Conservation (phyloP, 2,797 vertebrate species). For the Pampus argenteus region DNA sequence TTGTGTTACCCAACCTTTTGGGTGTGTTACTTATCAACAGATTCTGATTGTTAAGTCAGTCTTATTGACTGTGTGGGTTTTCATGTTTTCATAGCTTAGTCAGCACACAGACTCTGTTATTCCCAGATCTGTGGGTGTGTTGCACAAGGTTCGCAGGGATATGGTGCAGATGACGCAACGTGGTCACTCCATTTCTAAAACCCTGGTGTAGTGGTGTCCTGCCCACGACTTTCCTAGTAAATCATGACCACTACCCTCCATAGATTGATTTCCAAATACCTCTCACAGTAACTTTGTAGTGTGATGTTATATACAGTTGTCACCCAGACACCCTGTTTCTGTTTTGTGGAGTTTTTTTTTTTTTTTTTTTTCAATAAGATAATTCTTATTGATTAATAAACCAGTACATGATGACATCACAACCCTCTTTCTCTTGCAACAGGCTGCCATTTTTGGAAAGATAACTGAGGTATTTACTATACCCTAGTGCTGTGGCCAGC, state of each 20-base stretch:
- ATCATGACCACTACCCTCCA: conserved; percentile 16
- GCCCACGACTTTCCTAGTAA: conserved; percentile 45
- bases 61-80: conserved; percentile 54
- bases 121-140: conserved; percentile 67
- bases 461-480: conserved; percentile 87
- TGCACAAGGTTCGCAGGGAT: conserved; percentile 63
- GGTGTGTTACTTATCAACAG: conserved; percentile 40
- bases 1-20: conserved; percentile 46
- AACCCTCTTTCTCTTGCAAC: conserved; percentile 76
- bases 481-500: conserved; percentile 61
- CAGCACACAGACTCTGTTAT: conserved; percentile 63
- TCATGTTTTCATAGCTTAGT: conserved; percentile 60
- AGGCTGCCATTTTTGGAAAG: conserved; percentile 87
- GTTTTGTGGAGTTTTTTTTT: conserved; percentile 6
- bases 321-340: background rate
- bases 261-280: conserved; percentile 28
- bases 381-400: conserved; percentile 32
- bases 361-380: too few relatives aligned
- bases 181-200: conserved; percentile 28
- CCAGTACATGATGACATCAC: conserved; percentile 47
- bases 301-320: background rate
- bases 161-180: conserved; percentile 37
- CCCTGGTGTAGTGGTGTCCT: conserved; percentile 14
- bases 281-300: conserved; percentile 19
- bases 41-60: conserved; percentile 20